These are phyloP conservation scores for Chironex yamaguchii DNA, from an alignment of 30 jellyfish, hydroid and myxozoan genomes.

Conservation along the genomic window DNA sequence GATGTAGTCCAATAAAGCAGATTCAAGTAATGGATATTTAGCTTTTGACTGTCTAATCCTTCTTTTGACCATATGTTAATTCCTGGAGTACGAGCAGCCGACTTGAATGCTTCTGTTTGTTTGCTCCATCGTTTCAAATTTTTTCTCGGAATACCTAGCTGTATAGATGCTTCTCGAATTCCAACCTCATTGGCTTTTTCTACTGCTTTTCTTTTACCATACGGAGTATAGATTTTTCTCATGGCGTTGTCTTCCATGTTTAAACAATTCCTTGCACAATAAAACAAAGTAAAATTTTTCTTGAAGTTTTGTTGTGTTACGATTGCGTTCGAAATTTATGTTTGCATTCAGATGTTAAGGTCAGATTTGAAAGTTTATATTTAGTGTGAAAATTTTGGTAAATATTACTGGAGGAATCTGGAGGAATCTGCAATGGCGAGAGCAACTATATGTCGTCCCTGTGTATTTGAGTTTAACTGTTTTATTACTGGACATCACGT, in stretches of 20 bases:
- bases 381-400: too few relatives aligned
- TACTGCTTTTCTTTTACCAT: not conserved
- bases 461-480: constrained; percentile 39
- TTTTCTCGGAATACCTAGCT: constrained; percentile 1
- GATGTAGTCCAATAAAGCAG: not conserved
- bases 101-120: not conserved
- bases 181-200: not conserved
- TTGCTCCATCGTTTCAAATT: not conserved
- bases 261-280: not conserved
- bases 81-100: constrained; percentile 2
- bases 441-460: constrained; percentile 14
- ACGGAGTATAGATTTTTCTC: not conserved
- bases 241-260: not conserved
- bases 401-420: too few relatives aligned
- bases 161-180: not conserved
- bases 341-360: too few relatives aligned
- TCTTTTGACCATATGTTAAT: not conserved
- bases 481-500: constrained; percentile 51
- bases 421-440: too few relatives aligned
- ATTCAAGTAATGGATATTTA: not conserved
- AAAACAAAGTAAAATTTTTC: too few relatives aligned
- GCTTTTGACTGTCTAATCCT: not conserved
- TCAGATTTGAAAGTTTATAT: too few relatives aligned
- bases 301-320: too few relatives aligned
- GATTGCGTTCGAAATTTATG: too few relatives aligned